Conservation (phyloP, 2,888 invertebrate genomes). For the Habroteleia sp. region DNA sequence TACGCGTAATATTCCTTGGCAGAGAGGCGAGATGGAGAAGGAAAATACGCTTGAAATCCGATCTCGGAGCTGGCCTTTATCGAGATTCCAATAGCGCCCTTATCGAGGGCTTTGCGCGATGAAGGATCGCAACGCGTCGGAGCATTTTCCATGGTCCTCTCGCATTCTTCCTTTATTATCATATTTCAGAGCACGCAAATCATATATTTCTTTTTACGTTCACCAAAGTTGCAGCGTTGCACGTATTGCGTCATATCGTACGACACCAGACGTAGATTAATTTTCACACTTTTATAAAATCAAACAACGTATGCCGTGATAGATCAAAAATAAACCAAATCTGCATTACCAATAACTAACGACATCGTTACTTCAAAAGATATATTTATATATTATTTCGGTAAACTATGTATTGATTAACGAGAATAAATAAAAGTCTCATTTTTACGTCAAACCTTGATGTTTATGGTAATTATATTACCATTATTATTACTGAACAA, state of each 20-base stretch:
- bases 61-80: conserved; percentile 75
- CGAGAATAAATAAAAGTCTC: no score
- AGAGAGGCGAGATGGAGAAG: conserved; percentile 36
- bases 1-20: conserved; percentile 67
- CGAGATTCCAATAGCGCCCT: conserved; percentile 80
- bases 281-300: conserved; percentile 11
- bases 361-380: no score
- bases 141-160: conserved; percentile 73
- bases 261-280: conserved; percentile 15
- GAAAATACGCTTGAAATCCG: conserved; percentile 77
- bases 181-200: conserved; percentile 76
- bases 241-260: conserved; percentile 37
- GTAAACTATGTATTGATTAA: no score
- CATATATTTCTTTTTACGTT: conserved; percentile 67
- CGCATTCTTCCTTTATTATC: conserved; percentile 79
- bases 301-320: background rate
- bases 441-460: no score
- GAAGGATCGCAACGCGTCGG: conserved; percentile 77
- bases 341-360: no score
- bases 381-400: no score
- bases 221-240: conserved; percentile 48
- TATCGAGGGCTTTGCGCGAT: conserved; percentile 80
- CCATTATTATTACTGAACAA: no score
- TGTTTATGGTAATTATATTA: no score
- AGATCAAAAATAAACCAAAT: conserved; percentile 1